phyloP scores from a whole-genome alignment of 2,113 vertebrate species.

The Mellivora capensis region DNA sequence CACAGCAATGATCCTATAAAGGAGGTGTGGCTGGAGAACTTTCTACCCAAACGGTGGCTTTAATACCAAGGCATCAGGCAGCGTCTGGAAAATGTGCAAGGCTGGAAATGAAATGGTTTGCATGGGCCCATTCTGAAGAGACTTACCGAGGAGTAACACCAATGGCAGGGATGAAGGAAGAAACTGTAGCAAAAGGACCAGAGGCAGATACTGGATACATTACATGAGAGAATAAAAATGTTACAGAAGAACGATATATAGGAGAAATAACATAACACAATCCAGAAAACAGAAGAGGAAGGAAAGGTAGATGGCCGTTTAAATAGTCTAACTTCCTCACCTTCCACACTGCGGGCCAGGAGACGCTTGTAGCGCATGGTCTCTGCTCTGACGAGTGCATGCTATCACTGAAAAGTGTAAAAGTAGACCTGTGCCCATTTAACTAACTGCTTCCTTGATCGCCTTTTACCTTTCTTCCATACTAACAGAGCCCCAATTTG shows the following conservation, averaged over 20 bases:
- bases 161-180: neutral
- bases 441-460: neutral
- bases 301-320: neutral
- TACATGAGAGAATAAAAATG: neutral
- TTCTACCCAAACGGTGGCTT: neutral
- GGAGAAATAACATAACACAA: neutral
- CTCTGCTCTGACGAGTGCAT: neutral
- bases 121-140: neutral
- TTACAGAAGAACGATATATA: neutral
- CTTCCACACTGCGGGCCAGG: neutral
- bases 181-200: neutral
- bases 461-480: neutral
- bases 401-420: neutral
- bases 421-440: neutral
- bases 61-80: neutral
- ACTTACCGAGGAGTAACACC: neutral
- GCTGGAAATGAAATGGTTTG: neutral
- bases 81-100: neutral
- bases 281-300: neutral
- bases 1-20: neutral
- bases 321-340: neutral
- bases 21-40: neutral
- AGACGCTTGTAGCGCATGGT: neutral
- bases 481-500: neutral
- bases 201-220: neutral